A percentile compares a stretch with the other conserved stretches of the same genome.
Evolutionary conservation across 2,888 invertebrate species (phyloP).

Genomic region (Clanis bilineata): DNA sequence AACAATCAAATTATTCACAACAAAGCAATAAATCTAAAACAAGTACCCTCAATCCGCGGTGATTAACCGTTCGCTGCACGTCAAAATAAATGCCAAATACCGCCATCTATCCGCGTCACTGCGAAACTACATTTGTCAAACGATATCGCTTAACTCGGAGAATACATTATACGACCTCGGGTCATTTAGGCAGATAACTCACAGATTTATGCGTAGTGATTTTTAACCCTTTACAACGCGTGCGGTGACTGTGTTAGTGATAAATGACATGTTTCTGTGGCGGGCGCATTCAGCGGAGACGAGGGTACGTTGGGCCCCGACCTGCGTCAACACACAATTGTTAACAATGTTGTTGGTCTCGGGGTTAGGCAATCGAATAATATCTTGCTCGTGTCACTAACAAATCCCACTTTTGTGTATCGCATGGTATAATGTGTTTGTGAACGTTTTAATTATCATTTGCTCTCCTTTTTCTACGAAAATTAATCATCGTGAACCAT

Average conservation of each 20-base stretch:
- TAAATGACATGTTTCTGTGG: conserved; percentile 44
- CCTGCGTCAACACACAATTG: conserved; percentile 11
- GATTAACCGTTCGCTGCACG: neutral
- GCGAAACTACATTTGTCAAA: conserved; percentile 47
- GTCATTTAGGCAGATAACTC: conserved; percentile 72
- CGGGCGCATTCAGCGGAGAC: conserved; percentile 27
- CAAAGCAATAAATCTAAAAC: neutral
- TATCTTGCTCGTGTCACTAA: neutral
- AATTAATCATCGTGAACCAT: neutral
- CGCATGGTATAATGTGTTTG: neutral
- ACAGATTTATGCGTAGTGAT: conserved; percentile 74
- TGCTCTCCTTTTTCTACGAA: neutral
- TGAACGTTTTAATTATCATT: neutral
- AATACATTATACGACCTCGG: conserved; percentile 43
- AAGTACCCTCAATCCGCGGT: neutral
- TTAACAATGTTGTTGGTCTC: neutral
- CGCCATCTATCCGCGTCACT: conserved; percentile 47
- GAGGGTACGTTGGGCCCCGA: conserved; percentile 5
- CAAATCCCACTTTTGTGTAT: neutral
- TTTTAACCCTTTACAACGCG: conserved; percentile 72
- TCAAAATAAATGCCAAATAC: conserved; percentile 28
- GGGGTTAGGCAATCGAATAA: neutral
- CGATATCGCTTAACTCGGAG: conserved; percentile 44
- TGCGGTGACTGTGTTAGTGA: conserved; percentile 45
- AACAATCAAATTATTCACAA: neutral